Evolutionary conservation across 2,797 vertebrate species (phyloP).

Genomic region (Cyprinodon diabolis): DNA sequence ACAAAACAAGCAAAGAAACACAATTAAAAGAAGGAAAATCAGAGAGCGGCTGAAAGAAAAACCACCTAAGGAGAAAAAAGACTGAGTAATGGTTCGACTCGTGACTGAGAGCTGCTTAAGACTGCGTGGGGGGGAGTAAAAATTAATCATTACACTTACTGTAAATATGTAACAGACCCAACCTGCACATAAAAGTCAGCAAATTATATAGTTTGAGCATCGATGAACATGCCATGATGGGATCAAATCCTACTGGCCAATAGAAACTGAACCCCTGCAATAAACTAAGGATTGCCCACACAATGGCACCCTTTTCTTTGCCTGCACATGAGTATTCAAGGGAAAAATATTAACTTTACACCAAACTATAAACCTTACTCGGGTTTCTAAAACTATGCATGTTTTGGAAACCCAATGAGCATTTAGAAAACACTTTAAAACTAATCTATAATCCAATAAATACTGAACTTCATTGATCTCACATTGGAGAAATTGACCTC

Average conservation of each 20-base stretch:
- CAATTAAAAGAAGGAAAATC: not conserved
- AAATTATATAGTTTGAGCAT: conserved; percentile 60
- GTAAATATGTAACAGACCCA: conserved; percentile 82
- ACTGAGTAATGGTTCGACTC: conserved; percentile 40
- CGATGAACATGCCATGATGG: conserved; percentile 22
- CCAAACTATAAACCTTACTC: too few species aligned
- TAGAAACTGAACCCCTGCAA: conserved; percentile 1
- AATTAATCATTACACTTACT: conserved; percentile 82
- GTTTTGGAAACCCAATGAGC: not conserved
- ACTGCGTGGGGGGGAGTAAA: conserved; percentile 50
- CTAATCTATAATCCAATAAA: not conserved
- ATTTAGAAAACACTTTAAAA: not conserved
- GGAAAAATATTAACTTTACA: too few species aligned
- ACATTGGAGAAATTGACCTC: too few species aligned
- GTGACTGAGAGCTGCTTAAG: conserved; percentile 67
- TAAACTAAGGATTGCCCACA: not conserved
- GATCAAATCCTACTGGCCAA: conserved; percentile 33
- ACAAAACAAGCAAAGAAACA: not conserved
- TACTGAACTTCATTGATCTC: not conserved
- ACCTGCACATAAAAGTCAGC: conserved; percentile 66
- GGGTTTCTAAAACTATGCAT: too few species aligned
- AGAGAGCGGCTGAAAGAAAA: conserved; percentile 1
- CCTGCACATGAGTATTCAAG: too few species aligned
- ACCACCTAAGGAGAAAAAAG: conserved; percentile 19
- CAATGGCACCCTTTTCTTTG: not conserved